Conservation (phyloP, 1,140 invertebrate species). For the Bicyclus anynana region DNA sequence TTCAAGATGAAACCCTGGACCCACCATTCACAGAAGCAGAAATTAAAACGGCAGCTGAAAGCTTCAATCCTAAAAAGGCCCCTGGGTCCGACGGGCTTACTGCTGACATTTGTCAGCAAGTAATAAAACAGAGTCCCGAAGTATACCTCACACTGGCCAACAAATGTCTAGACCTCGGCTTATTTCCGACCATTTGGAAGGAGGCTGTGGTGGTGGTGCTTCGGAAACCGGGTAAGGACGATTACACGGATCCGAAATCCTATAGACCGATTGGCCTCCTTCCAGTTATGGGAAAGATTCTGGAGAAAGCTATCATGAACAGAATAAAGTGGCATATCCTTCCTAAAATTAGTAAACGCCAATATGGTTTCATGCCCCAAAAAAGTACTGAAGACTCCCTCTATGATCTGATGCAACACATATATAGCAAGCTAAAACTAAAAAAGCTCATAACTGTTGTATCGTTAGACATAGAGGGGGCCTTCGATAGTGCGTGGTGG, state of each 20-base stretch:
- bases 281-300: conserved; percentile 2
- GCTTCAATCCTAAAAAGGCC: conserved; percentile 18
- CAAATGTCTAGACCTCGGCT: not conserved
- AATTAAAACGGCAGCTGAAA: not conserved
- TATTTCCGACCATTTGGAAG: conserved; percentile 24
- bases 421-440: not conserved
- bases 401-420: conserved; percentile 1
- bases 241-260: conserved; percentile 7
- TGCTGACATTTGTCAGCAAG: conserved; percentile 13
- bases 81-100: conserved; percentile 20
- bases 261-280: conserved; percentile 11
- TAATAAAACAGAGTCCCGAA: not conserved
- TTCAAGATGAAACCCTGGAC: not conserved
- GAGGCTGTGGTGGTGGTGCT: conserved; percentile 9
- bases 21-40: not conserved
- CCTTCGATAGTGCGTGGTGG: conserved; percentile 12
- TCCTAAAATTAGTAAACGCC: not conserved
- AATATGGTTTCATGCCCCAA: conserved; percentile 7
- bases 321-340: not conserved
- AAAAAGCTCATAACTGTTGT: not conserved
- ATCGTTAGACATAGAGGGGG: conserved; percentile 12
- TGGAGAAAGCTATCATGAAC: not conserved
- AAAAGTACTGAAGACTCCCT: not conserved
- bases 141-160: not conserved
- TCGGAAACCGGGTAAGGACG: conserved; percentile 8